Base-by-base conservation (phyloP, 2,113 vertebrate species). In the Lagopus muta region DNA sequence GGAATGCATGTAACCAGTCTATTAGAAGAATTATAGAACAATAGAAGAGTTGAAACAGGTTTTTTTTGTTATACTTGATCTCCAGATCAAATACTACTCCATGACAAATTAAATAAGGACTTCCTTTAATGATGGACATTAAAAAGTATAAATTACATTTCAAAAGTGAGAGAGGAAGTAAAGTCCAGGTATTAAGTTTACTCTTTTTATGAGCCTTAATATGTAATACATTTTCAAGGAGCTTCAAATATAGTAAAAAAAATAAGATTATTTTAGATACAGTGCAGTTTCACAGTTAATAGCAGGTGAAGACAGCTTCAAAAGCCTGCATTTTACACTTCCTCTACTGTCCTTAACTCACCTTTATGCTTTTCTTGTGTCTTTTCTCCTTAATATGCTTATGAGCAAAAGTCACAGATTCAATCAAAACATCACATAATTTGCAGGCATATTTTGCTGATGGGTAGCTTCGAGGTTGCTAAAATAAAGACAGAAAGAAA, bases 331-430 rank as follows among this genome's bases (percentile, higher is more conserved):
- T 38, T 66, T 89, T 42, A 54, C 42, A 32, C 4, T 72, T 74
- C 32, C 71, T 32, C 20, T 64, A 18, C 36, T 82, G 36, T 25
- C 27, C 25, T 91, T 67, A 84, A 94, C 97, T 98, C 83, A 99
- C 99, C 98, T 97, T 98, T 28, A 98, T 93, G 90, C 78, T 98
- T 94, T 97, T 99, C 96, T 98, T 99, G 95, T 99, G 99, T 82
- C 98, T 98, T 92, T 98, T 99, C 90, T 99, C 99, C 97, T 98
- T 98, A 93, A 98, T 98, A 89, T 99, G 99, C 81, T 98, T 98
- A 97, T 98, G 97, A 66, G 98, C 99, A 88, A 98, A 98, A 38
- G 97, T 86, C 95, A 99, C 89, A 0, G 99, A 98, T 30, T 99
- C 98, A 92, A 99, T 97, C 85, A 98, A 96, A 94, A 98, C 86